Conservation (phyloP, 1,140 invertebrate genomes). For the Trypoxylus dichotomus region DNA sequence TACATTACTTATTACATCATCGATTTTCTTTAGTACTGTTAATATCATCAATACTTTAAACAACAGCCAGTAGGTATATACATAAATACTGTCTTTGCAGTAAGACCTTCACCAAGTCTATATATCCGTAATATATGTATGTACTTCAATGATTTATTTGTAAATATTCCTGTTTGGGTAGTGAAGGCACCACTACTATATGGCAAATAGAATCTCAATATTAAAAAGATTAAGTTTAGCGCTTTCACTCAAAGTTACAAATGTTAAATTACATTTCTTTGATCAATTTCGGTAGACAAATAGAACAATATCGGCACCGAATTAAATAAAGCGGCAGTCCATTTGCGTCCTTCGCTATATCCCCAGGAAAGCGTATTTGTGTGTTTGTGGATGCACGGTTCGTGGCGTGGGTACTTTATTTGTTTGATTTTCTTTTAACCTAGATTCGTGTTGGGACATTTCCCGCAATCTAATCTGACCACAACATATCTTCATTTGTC, state of each 20-base stretch:
- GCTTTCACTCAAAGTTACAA: not conserved
- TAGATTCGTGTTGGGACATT: constrained; percentile 23
- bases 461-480: constrained; percentile 22
- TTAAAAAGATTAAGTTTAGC: no score
- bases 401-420: constrained; percentile 12
- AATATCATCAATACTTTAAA: no score
- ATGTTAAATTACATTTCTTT: constrained; percentile 3
- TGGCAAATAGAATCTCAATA: no score
- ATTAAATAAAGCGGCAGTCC: constrained; percentile 7
- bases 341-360: not conserved
- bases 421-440: constrained; percentile 25
- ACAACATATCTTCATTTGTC: constrained; percentile 25
- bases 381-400: not conserved
- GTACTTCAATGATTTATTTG: no score
- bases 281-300: not conserved
- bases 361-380: constrained; percentile 7
- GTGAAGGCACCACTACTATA: no score
- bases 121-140: no score
- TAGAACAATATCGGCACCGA: not conserved
- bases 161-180: no score
- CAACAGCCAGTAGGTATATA: no score
- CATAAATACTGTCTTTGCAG: no score
- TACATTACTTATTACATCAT: no score
- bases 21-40: no score
- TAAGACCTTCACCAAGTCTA: no score